Conservation (phyloP, 1,140 invertebrate genomes). For the Lerema accius region DNA sequence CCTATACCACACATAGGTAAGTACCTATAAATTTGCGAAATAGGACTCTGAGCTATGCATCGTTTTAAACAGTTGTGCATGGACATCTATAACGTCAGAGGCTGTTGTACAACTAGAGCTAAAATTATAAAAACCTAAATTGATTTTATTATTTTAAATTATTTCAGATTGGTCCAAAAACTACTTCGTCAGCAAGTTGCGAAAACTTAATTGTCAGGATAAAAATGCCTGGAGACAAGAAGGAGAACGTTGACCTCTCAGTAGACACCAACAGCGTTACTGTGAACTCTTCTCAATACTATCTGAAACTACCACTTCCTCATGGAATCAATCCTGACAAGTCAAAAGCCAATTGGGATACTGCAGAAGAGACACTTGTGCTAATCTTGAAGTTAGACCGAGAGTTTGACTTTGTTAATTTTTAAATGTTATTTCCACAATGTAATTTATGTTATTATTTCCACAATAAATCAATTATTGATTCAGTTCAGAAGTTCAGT, state of each 20-base stretch:
- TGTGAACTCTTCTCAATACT: conserved; percentile 84
- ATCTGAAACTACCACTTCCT: conserved; percentile 89
- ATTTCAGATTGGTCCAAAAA: conserved; percentile 92
- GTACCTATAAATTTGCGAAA: no score
- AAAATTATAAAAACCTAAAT: no score
- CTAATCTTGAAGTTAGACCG: conserved; percentile 88
- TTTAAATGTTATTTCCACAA: conserved; percentile 82
- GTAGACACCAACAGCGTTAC: conserved; percentile 88
- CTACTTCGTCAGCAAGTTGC: conserved; percentile 91
- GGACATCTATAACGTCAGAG: no score
- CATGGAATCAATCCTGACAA: conserved; percentile 91
- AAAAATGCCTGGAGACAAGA: conserved; percentile 88
- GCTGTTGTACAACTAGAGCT: no score
- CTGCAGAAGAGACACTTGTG: conserved; percentile 85
- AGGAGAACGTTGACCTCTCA: conserved; percentile 86
- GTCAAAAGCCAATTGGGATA: conserved; percentile 91
- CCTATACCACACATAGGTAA: no score
- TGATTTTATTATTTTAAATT: no score
- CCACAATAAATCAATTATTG: no score
- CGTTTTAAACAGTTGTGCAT: no score
- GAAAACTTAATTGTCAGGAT: conserved; percentile 92
- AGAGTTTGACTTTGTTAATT: conserved; percentile 93
- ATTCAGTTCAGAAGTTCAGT: no score
- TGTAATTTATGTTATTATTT: no score
- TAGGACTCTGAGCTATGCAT: no score